Conservation (phyloP, 2,113 vertebrate genomes). For the Reinhardtius hippoglossoides region DNA sequence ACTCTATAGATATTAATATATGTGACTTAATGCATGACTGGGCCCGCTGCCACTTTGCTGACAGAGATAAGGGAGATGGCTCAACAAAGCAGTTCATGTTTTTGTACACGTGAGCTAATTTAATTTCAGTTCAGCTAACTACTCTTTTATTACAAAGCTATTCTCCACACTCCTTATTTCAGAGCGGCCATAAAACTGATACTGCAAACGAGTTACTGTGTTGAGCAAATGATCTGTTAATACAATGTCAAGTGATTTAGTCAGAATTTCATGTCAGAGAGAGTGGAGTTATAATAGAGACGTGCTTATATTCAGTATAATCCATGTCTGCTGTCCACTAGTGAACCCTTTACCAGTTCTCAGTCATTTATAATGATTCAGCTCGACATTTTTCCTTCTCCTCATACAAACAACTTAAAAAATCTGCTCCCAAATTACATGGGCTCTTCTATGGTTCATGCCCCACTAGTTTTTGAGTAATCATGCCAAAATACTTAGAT, state of each 20-base stretch:
- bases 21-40: constrained; percentile 46
- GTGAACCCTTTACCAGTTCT: neutral
- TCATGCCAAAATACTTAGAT: no score
- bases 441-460: no score
- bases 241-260: neutral
- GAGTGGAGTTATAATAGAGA: no score
- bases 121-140: constrained; percentile 31
- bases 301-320: neutral
- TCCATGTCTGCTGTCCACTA: neutral
- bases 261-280: neutral
- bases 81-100: constrained; percentile 26
- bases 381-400: neutral
- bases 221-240: neutral
- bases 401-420: neutral
- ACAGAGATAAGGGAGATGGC: constrained; percentile 17
- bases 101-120: neutral
- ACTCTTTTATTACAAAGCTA: neutral
- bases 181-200: constrained; percentile 1
- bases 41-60: constrained; percentile 32
- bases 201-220: no score
- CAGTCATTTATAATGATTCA: neutral
- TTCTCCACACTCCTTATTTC: neutral
- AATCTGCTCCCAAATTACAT: no score
- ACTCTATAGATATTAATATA: constrained; percentile 39
- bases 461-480: no score